Evolutionary conservation across 1,140 invertebrate genomes (phyloP).

Genomic region (Dreissena polymorpha): DNA sequence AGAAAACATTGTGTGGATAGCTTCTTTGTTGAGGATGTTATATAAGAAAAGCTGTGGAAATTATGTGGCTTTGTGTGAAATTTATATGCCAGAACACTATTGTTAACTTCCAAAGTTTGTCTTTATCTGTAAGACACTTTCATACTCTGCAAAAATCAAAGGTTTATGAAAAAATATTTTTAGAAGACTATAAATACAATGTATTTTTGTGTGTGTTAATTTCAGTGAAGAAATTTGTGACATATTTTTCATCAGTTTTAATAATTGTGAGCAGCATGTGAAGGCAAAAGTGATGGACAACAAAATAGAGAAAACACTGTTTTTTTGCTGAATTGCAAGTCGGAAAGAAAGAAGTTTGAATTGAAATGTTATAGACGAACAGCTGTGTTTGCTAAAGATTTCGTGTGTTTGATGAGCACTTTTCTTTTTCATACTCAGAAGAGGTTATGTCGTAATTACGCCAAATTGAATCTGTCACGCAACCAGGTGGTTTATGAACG

Average conservation of each 20-base stretch:
- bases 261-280: background rate
- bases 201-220: no score
- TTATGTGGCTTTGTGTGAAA: no score
- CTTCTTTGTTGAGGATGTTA: no score
- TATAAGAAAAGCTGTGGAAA: no score
- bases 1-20: no score
- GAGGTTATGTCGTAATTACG: conserved; percentile 24
- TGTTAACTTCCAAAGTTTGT: no score
- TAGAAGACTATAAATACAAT: no score
- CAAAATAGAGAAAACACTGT: background rate
- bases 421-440: background rate
- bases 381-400: background rate
- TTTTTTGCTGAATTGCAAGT: background rate
- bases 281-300: background rate
- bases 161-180: no score
- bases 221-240: conserved; percentile 23
- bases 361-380: background rate
- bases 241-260: background rate
- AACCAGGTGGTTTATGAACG: conserved; percentile 26
- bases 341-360: background rate
- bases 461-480: conserved; percentile 12
- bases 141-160: no score
- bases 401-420: background rate
- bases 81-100: no score
- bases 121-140: no score